phyloP scores from a whole-genome alignment of 2,113 vertebrate genomes.

The Lagopus muta region DNA sequence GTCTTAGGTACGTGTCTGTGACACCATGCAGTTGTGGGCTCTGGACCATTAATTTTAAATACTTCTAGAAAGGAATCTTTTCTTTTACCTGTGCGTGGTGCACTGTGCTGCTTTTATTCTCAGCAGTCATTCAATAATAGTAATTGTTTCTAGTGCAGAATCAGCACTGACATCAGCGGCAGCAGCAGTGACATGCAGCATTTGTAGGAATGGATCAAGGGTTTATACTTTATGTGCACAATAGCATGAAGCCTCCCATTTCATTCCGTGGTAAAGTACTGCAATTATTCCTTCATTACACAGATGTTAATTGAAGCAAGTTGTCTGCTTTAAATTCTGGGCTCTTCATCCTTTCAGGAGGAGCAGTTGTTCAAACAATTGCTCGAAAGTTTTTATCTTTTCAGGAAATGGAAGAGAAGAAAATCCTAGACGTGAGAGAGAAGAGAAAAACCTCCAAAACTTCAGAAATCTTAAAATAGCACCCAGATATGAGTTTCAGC shows the following conservation, averaged over 20 bases:
- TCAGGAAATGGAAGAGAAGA: constrained; percentile 21
- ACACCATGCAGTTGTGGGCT: not conserved
- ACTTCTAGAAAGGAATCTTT: not conserved
- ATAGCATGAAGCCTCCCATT: not conserved
- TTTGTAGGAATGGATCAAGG: not conserved
- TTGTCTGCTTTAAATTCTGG: not conserved
- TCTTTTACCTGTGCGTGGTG: not conserved
- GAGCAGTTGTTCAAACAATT: not conserved
- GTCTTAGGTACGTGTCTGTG: not conserved
- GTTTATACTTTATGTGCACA: not conserved
- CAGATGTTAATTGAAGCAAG: not conserved
- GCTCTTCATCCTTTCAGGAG: not conserved
- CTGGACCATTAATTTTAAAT: not conserved
- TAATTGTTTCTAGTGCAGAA: not conserved
- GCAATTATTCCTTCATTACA: not conserved
- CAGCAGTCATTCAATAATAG: not conserved
- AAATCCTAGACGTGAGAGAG: not conserved
- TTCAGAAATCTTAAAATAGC: constrained; percentile 1
- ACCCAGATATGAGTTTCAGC: not conserved
- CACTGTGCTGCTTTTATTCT: not conserved
- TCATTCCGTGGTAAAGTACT: not conserved
- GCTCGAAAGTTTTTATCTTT: constrained; percentile 39
- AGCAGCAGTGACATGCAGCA: not conserved
- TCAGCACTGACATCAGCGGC: no score
- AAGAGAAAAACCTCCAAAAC: not conserved